Conservation (phyloP, 2,113 vertebrate genomes). For the Halichoerus grypus region DNA sequence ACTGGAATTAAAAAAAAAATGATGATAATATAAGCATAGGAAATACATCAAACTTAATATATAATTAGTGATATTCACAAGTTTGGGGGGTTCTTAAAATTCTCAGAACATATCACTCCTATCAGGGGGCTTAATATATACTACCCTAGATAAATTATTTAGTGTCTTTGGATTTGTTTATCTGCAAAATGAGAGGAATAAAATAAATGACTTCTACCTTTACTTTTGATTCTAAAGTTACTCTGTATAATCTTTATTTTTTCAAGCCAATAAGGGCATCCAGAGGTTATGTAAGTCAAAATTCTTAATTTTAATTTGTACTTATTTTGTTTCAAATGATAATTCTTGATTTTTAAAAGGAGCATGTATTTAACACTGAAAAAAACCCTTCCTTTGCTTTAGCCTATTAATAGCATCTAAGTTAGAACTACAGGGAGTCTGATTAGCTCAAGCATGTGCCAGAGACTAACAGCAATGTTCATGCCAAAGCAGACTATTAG, state of each 20-base stretch:
- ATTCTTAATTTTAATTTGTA: background rate
- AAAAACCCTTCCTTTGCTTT: background rate
- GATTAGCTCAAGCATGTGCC: background rate
- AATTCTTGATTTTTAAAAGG: conserved; percentile 52
- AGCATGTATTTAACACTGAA: background rate
- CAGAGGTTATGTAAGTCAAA: background rate
- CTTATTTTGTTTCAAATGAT: conserved; percentile 35
- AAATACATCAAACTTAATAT: background rate
- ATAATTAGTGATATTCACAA: background rate
- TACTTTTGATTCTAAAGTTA: conserved; percentile 22
- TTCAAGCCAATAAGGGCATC: background rate
- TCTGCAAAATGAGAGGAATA: background rate
- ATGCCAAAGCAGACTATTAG: background rate
- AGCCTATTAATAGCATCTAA: background rate
- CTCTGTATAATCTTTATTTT: conserved; percentile 26
- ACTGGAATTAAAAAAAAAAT: background rate
- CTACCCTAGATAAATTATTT: conserved; percentile 9
- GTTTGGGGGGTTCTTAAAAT: background rate
- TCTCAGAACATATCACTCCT: background rate
- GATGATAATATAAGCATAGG: background rate
- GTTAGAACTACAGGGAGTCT: background rate
- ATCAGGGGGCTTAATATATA: background rate
- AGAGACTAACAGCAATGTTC: conserved; percentile 11
- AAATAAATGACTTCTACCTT: conserved; percentile 23
- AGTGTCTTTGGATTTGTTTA: background rate